Conservation (phyloP, 2,888 invertebrate genomes). For the Saturnia pavonia region DNA sequence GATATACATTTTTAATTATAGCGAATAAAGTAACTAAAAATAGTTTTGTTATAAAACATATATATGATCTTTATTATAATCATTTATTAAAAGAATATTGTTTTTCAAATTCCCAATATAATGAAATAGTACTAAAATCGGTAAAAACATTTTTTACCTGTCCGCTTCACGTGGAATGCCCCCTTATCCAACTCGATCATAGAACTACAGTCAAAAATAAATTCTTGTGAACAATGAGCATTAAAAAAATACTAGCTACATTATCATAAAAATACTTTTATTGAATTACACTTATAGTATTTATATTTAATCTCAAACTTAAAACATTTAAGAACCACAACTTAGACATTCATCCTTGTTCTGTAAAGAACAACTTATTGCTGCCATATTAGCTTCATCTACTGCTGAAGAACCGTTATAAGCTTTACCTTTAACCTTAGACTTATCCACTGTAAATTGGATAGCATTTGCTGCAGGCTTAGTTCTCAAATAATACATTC, state of each 20-base stretch:
- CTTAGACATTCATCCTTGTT: constrained; percentile 94
- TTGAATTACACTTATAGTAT: neutral
- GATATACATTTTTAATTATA: too few species aligned
- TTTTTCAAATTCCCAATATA: too few species aligned
- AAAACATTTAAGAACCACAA: constrained; percentile 86
- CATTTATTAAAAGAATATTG: too few species aligned
- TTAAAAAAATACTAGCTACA: neutral
- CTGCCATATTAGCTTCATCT: constrained; percentile 83
- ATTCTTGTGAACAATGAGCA: too few species aligned
- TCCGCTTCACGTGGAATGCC: too few species aligned
- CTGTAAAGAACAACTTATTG: constrained; percentile 91
- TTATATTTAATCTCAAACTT: neutral
- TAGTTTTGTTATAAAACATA: too few species aligned
- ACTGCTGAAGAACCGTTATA: constrained; percentile 53
- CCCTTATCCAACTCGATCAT: too few species aligned
- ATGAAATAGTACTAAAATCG: too few species aligned
- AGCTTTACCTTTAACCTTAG: constrained; percentile 53
- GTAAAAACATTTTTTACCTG: too few species aligned
- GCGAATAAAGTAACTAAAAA: too few species aligned
- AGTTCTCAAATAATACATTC: constrained; percentile 99
- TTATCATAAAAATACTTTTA: neutral
- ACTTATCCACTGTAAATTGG: constrained; percentile 98
- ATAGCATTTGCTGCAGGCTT: constrained; percentile 98
- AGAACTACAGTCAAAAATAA: too few species aligned
- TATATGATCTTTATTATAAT: too few species aligned